phyloP scores from a whole-genome alignment of 2,113 vertebrate genomes.

The Megatriorchis doriae region DNA sequence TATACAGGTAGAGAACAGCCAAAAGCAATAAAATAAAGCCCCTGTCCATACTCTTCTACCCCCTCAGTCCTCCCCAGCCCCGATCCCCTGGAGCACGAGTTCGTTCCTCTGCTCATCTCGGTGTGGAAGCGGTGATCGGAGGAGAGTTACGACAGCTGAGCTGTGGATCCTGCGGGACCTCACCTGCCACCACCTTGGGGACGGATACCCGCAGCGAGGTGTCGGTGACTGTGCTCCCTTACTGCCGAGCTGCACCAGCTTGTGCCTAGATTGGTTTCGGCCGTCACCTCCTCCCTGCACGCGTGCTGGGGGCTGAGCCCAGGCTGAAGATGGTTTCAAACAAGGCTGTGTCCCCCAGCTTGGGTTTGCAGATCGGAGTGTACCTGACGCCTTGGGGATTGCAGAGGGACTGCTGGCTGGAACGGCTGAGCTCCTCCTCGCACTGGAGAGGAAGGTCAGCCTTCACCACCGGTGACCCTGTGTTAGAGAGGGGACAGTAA shows the following conservation, averaged over 20 bases:
- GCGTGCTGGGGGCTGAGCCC: background rate
- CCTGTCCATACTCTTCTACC: fast-evolving
- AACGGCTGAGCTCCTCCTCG: background rate
- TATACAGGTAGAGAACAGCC: background rate
- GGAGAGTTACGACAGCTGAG: background rate
- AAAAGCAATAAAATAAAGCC: background rate
- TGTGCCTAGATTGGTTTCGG: fast-evolving
- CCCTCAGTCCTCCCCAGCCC: background rate
- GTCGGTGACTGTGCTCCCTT: background rate
- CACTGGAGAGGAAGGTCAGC: no score
- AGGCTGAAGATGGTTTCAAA: background rate
- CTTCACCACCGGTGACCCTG: fast-evolving
- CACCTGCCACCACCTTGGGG: background rate
- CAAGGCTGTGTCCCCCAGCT: background rate
- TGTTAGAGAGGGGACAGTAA: background rate
- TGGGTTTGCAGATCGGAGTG: background rate
- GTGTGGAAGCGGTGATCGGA: fast-evolving
- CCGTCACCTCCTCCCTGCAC: fast-evolving
- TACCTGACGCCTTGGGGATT: fast-evolving
- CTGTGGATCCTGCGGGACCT: background rate
- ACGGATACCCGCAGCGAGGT: background rate
- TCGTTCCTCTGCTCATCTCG: background rate
- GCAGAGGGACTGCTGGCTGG: background rate
- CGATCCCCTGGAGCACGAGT: fast-evolving
- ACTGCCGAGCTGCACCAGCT: fast-evolving